Base-by-base conservation (phyloP, 2,113 vertebrate species). In the Apus apus region DNA sequence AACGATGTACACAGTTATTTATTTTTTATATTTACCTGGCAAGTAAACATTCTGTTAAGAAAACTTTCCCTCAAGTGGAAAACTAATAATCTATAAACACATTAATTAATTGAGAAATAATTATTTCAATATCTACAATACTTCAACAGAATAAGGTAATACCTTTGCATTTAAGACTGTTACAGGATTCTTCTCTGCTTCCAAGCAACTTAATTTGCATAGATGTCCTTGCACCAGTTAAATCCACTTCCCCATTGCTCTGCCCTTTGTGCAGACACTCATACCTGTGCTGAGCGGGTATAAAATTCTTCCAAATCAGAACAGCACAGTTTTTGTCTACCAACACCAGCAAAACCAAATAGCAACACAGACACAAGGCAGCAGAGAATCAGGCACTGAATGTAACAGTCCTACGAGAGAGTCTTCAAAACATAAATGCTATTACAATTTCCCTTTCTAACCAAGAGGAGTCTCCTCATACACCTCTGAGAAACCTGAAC, bases 41-140 rank as follows among this genome's bases (percentile, higher is more conserved):
- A 5, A 84, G 51, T 29, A 64, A 83, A 68, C 11, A 56, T 20
- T 50, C 56, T n/a, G 6, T 62, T 67, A 71, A 36, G 51, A 81
- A 92, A 89, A 15, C 19, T 79, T 77, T 76, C 62, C 53, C 95
- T 81, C 66, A 89, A 86, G 68, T 43, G 48, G 38, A 94, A 85
- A 18, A 48, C 22, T 71, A 56, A 80, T 36, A 29, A 32, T 15
- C 45, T 74, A 15, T 29, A 56, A 85, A 71, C 14, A 20, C 18
- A 40, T 50, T 32, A 50, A 40, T 50, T 32, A 50, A 23, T 50
- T 23, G 23, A 12, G 23, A 6, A 23, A 50, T 50, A 50, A 46
- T 9, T 23, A 50, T 22, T 50, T 60, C 81, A 64, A 53, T 43
- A 67, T 36, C 53, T 64, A 30, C 16, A 57, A 9, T 53, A 38